Base-by-base conservation (phyloP, 2,888 invertebrate genomes). In the Eupithecia vulgata region DNA sequence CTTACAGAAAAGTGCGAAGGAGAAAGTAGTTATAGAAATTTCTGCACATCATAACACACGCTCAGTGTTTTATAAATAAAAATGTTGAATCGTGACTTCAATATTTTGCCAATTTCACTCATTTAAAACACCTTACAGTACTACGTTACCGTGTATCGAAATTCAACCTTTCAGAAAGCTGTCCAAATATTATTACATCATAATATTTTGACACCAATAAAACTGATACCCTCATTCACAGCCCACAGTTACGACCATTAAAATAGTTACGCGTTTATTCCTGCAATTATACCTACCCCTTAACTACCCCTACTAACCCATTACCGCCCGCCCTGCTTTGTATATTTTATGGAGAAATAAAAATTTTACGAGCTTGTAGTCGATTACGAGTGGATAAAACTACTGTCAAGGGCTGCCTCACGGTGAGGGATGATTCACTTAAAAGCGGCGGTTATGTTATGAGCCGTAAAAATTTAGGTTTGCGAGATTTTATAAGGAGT, bases 271-370 rank as follows among this genome's bases (percentile, higher is more conserved):
- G 59, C 42, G 65, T 52, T 70, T 67, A 67, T 59, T 34, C 34
- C 57, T 62, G 64, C 79, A 76, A 79, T 78, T 77, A 71, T 68
- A 40, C 65, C 30, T 30, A 30, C 30, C 30, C 68, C 68, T 21
- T 70, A 77, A 79, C 78, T 71, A 77, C 76, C 77, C 73, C 52
- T 64, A 73, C 71, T 74, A 72, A 75, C 67, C 74, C 68, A 72
- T 71, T 68, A 61, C 61, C 59, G 40, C 71, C 70, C 74, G 21
- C 17, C n/a, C 45, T 67, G 48, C 67, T 67, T 77, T 67, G 64
- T 75, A 77, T 76, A 76, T 79, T 81, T 81, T 81, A 81, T 79
- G 77, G 78, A 75, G 74, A 66, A 80, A 78, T 82, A 81, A 82
- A 82, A 82, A 72, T 76, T 80, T 82, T 78, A 82, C 75, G 80